phyloP scores from a whole-genome alignment of 2,113 vertebrate genomes.

The Blennius ocellaris region DNA sequence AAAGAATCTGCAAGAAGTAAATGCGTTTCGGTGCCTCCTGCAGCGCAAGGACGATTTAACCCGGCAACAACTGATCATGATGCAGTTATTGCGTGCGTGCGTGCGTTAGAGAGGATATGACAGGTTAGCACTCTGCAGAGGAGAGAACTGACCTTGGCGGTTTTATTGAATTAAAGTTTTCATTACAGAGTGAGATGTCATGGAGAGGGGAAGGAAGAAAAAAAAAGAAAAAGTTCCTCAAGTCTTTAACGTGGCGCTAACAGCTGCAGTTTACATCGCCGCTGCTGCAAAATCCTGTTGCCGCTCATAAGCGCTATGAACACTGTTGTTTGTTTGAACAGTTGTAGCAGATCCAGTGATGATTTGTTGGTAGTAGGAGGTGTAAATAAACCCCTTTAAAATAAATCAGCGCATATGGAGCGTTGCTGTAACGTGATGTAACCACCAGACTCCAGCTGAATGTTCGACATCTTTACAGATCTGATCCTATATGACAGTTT shows the following conservation, averaged over 20 bases:
- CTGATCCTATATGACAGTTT: too few species aligned
- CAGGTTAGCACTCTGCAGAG: conserved; percentile 21
- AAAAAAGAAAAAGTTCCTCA: conserved; percentile 1
- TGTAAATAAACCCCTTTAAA: too few species aligned
- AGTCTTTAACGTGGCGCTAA: background rate
- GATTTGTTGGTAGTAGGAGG: background rate
- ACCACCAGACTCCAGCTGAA: too few species aligned
- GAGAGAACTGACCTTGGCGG: conserved; percentile 42
- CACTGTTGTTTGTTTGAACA: background rate
- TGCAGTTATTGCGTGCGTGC: background rate
- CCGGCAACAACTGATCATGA: conserved; percentile 10
- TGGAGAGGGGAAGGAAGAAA: conserved; percentile 1
- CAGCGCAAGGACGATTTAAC: conserved; percentile 21
- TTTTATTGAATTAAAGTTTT: conserved; percentile 53
- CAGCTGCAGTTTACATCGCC: background rate
- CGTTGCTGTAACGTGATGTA: too few species aligned
- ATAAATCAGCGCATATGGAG: too few species aligned
- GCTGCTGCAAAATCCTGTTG: background rate
- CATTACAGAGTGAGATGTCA: conserved; percentile 14
- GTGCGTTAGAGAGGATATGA: conserved; percentile 3
- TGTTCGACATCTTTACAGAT: too few species aligned
- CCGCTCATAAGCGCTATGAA: background rate
- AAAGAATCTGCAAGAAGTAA: background rate
- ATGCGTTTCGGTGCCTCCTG: background rate
- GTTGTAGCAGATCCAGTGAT: background rate